Evolutionary conservation across 2,888 invertebrate species (phyloP).

Genomic region (Stenurella melanura): DNA sequence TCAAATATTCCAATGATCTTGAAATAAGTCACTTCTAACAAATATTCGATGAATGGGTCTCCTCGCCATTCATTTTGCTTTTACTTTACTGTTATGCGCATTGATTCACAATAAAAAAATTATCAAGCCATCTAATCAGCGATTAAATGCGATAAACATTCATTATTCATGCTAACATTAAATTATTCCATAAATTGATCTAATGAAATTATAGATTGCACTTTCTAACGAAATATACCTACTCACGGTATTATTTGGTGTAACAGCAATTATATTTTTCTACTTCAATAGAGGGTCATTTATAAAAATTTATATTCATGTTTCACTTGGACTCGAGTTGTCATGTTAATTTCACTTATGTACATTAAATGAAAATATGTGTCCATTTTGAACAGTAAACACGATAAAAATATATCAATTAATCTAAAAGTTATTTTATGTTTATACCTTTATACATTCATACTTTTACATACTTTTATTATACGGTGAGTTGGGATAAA

Average conservation of each 20-base stretch:
- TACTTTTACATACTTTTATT: too few relatives aligned
- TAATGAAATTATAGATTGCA: not conserved
- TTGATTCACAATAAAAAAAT: not conserved
- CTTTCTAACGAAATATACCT: constrained; percentile 12
- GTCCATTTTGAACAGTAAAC: too few relatives aligned
- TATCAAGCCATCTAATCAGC: not conserved
- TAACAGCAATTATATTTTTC: not conserved
- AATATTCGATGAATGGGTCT: not conserved
- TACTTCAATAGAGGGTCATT: not conserved
- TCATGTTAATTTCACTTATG: too few relatives aligned
- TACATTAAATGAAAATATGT: too few relatives aligned
- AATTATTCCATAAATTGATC: constrained; percentile 1
- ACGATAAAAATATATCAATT: too few relatives aligned
- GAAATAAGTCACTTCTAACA: too few relatives aligned
- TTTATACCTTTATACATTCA: too few relatives aligned
- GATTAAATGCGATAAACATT: not conserved
- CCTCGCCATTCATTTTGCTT: not conserved
- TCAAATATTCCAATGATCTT: too few relatives aligned
- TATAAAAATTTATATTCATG: too few relatives aligned
- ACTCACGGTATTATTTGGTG: not conserved
- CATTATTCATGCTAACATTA: not conserved
- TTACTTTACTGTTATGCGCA: not conserved
- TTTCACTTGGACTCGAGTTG: too few relatives aligned
- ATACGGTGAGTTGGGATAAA: too few relatives aligned
- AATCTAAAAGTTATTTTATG: too few relatives aligned